Base-by-base conservation (phyloP, 2,113 vertebrate species). In the Penelope pileata region DNA sequence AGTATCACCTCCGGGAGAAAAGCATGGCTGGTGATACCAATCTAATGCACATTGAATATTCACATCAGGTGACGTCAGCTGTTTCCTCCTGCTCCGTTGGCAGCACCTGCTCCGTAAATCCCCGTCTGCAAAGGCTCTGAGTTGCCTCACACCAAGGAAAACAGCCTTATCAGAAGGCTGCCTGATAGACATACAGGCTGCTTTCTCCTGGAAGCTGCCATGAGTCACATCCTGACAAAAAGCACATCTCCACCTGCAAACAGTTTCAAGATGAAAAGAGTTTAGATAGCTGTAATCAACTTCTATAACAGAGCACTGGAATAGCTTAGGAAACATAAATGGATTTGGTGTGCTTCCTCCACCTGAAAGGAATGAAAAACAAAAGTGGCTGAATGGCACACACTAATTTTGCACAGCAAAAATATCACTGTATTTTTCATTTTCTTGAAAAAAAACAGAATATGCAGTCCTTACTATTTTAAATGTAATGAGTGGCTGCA, bases 11-110 rank as follows among this genome's bases (percentile, higher is more conserved):
- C 26, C 29, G n/a, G 30, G 50, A 38, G 50, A 36, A 48, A 9
- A 51, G 29, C 1, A 4, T 19, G 26, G 50, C 59, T 30, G 51
- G 47, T 19, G 38, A 48, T 10, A 11, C 40, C 21, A 6, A n/a
- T 6, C 8, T 1, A 45, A 58, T 0, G 1, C 22, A 29, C 48
- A n/a, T 12, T 10, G 26, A 54, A 10, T 26, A 32, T 36, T 27
- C 30, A n/a, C 30, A n/a, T 10, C 38, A 16, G 5, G 54, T 17
- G 36, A 36, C 2, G 1, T 1, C 32, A 80, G 68, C 24, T 2
- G 10, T 15, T 54, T 40, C 51, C 29, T 82, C 36, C 64, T 6
- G 9, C 34, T 74, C n/a, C 54, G 19, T 19, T 56, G 12, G 5
- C 79, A 68, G 54, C 53, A 70, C 36, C 64, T 6, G 9, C 34